Conservation (phyloP, 64 coral and sea anemone genomes). For the Montipora foliosa region DNA sequence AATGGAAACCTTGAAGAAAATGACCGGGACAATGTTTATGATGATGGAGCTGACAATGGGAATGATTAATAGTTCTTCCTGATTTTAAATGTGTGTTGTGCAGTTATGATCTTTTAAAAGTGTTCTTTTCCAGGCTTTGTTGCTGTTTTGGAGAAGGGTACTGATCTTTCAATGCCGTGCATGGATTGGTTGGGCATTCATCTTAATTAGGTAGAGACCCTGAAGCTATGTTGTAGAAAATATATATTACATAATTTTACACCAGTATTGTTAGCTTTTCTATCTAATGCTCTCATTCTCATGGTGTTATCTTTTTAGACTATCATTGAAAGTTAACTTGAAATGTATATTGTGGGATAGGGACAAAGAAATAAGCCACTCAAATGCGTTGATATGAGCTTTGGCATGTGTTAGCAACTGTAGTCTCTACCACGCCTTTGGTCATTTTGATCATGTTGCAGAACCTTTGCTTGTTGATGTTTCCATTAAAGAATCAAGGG, state of each 20-base stretch:
- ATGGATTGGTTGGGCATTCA: slow-evolving; percentile 40
- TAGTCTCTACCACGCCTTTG: background rate
- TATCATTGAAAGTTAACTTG: background rate
- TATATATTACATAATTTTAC: background rate
- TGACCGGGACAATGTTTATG: background rate
- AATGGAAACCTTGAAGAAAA: slow-evolving; percentile 10
- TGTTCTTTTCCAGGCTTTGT: slow-evolving; percentile 65
- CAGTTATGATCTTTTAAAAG: slow-evolving; percentile 48
- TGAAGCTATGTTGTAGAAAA: background rate
- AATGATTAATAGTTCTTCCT: slow-evolving; percentile 16
- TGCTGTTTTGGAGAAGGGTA: slow-evolving; percentile 44
- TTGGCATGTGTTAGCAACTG: background rate
- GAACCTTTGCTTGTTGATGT: background rate
- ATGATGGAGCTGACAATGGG: slow-evolving; percentile 12
- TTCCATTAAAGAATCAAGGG: background rate
- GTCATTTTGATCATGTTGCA: background rate
- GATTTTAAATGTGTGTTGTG: slow-evolving; percentile 28
- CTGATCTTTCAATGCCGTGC: slow-evolving; percentile 45
- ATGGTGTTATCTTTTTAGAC: background rate
- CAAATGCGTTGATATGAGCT: background rate
- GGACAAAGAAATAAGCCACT: background rate
- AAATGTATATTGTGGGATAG: background rate
- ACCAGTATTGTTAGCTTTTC: background rate
- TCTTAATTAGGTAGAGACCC: slow-evolving; percentile 52
- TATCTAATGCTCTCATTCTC: background rate